Conservation (phyloP, 92 coral and sea anemone genomes). For the Zoanthus gigantus region DNA sequence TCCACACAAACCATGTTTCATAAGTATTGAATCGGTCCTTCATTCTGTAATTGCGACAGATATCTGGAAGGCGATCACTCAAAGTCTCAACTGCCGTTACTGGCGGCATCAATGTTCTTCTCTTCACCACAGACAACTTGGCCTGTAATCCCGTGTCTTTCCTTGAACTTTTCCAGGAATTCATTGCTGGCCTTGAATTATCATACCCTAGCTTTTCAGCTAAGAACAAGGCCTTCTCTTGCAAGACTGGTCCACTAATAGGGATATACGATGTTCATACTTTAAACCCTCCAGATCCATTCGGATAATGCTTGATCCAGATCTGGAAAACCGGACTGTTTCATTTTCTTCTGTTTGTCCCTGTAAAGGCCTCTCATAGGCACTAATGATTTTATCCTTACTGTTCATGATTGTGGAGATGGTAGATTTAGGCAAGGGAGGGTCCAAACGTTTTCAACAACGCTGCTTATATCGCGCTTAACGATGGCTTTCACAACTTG, state of each 20-base stretch:
- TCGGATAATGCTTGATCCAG: conserved; percentile 46
- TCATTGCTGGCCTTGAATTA: conserved; percentile 53
- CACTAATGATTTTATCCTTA: conserved; percentile 35
- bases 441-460: conserved; percentile 48
- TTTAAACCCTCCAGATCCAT: conserved; percentile 30
- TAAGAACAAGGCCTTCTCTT: neutral
- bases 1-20: conserved; percentile 33
- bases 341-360: conserved; percentile 44
- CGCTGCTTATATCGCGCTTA: conserved; percentile 27
- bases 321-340: conserved; percentile 54
- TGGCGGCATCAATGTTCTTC: conserved; percentile 37
- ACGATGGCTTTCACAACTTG: conserved; percentile 37
- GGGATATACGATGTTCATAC: conserved; percentile 29
- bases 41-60: conserved; percentile 24
- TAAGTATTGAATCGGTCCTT: neutral
- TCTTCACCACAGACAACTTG: conserved; percentile 59
- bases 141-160: conserved; percentile 53
- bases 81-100: conserved; percentile 47
- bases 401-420: conserved; percentile 39
- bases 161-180: conserved; percentile 56
- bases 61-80: conserved; percentile 51
- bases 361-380: conserved; percentile 47
- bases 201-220: conserved; percentile 1
- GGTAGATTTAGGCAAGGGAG: conserved; percentile 19
- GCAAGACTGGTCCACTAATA: conserved; percentile 39